Percentiles rank a stretch among this genome's conserved stretches.
Conservation (phyloP, 2,113 vertebrate species). For the Engraulis encrasicolus region DNA sequence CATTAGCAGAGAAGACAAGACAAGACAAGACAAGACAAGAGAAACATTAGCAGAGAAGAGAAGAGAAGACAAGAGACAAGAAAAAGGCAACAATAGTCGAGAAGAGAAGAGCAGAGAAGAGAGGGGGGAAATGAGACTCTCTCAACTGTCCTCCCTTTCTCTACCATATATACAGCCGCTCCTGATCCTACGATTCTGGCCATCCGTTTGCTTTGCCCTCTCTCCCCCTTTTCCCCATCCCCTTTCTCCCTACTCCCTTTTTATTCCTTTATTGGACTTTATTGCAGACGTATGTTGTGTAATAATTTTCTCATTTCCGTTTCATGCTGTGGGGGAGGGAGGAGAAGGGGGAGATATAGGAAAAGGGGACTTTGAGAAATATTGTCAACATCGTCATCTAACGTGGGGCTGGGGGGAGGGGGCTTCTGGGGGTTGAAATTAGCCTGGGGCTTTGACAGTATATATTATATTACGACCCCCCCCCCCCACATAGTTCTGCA, state of each 20-base stretch:
- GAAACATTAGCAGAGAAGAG: no score
- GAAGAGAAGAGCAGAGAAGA: no score
- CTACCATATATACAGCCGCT: no score
- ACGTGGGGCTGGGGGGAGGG: no score
- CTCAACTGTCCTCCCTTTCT: background rate
- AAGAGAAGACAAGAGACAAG: no score
- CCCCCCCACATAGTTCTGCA: background rate
- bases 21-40: no score
- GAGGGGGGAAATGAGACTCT: no score
- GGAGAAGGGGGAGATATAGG: background rate
- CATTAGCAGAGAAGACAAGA: no score
- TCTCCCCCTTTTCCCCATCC: no score
- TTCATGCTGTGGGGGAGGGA: background rate
- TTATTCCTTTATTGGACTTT: slow-evolving; percentile 19
- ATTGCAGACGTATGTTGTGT: background rate
- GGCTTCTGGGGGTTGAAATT: background rate
- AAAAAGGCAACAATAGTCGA: no score
- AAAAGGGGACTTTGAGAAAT: background rate
- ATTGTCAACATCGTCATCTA: slow-evolving; percentile 7
- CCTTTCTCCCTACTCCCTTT: background rate
- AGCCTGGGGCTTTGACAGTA: slow-evolving; percentile 10
- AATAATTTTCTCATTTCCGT: slow-evolving; percentile 6
- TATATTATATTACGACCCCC: slow-evolving; percentile 4
- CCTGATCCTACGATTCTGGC: no score
- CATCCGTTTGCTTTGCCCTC: no score